Percentiles rank a stretch among this genome's conserved stretches.
Conservation (phyloP, 2,797 vertebrate genomes). For the Leptoclinus maculatus region DNA sequence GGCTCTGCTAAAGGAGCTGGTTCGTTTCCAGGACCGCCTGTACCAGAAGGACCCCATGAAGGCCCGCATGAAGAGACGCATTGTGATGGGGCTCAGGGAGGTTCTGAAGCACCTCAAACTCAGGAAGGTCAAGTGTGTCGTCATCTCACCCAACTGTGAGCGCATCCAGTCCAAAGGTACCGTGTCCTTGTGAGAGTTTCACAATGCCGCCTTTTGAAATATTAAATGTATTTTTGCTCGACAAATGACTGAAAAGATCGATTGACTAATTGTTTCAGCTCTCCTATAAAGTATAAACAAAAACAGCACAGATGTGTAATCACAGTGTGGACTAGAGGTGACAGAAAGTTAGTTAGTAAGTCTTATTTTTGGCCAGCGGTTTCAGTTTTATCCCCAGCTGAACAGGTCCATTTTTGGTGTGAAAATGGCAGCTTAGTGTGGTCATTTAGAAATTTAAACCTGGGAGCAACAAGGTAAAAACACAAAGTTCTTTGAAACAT, state of each 20-base stretch:
- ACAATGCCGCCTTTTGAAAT: background rate
- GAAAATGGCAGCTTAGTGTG: background rate
- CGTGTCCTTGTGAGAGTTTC: background rate
- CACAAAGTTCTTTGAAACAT: background rate
- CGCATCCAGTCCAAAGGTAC: slow-evolving; percentile 96
- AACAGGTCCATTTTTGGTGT: background rate
- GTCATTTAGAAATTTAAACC: background rate
- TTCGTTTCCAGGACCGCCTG: slow-evolving; percentile 97
- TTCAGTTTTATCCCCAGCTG: background rate
- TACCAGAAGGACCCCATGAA: slow-evolving; percentile 98
- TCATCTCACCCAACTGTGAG: slow-evolving; percentile 99
- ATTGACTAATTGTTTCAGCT: background rate
- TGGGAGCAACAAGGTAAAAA: background rate
- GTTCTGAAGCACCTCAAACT: slow-evolving; percentile 97
- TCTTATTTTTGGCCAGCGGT: background rate
- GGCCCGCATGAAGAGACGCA: slow-evolving; percentile 94
- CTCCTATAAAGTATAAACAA: background rate
- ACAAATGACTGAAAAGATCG: background rate
- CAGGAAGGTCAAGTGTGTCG: slow-evolving; percentile 93
- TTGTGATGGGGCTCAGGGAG: slow-evolving; percentile 97
- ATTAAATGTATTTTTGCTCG: too few relatives aligned
- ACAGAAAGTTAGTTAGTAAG: background rate
- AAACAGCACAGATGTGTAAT: background rate
- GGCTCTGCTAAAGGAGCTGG: slow-evolving; percentile 92
- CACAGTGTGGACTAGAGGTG: background rate